These are phyloP conservation scores for Myrmecobius fasciatus DNA, from an alignment of 2,113 vertebrate species.

Conservation along the genomic window DNA sequence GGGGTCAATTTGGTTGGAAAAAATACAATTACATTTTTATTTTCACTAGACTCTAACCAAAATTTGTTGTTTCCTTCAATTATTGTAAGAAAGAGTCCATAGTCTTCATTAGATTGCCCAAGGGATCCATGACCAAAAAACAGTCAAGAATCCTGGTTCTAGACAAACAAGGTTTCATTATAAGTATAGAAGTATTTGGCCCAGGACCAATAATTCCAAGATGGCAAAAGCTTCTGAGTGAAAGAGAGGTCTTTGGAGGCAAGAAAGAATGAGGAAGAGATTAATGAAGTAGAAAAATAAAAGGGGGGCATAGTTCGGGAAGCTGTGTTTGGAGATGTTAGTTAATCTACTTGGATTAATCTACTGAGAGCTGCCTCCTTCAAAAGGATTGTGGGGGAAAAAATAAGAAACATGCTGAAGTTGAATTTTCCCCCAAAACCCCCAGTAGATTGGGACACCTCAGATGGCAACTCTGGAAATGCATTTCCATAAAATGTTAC, in stretches of 20 bases:
- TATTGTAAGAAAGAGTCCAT: background rate
- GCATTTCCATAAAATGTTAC: background rate
- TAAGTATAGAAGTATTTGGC: background rate
- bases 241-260: background rate
- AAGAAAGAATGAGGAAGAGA: background rate
- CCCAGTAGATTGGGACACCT: background rate
- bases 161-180: background rate
- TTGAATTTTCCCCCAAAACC: background rate
- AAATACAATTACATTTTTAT: background rate
- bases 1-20: background rate
- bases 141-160: background rate
- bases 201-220: background rate
- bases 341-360: background rate
- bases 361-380: background rate
- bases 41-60: background rate
- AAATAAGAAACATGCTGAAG: background rate
- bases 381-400: background rate
- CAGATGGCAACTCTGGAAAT: background rate
- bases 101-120: background rate
- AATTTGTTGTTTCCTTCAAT: background rate
- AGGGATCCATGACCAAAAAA: background rate
- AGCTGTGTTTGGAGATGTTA: background rate
- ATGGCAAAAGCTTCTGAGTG: background rate
- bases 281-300: background rate
- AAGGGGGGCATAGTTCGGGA: background rate